Evolutionary conservation across 1,140 invertebrate species (phyloP), one percentile per base, ranked within the genome.

Genomic region (Pristionchus pacificus): DNA sequence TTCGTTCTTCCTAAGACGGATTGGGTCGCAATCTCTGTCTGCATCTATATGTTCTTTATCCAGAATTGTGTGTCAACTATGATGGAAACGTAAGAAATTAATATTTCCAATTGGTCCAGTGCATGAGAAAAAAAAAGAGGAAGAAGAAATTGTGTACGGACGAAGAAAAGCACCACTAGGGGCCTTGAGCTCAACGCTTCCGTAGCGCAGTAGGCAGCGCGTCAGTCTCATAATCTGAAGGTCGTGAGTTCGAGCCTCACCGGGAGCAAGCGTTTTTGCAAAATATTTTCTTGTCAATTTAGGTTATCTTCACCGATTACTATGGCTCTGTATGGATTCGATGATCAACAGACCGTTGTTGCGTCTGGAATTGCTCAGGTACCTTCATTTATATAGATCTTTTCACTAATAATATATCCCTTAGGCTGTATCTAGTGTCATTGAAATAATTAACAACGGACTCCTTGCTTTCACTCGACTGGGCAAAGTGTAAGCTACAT

Each of bases 201-300:
- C 66, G 66, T 92, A 89, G 91, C 91, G 90, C 91, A 92, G 91
- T 91, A 90, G 91, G 91, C 88, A 92, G 91, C 90, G 91, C 91
- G 91, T 91, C 90, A 92, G 91, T 92, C 91, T 92, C 91, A 92
- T 92, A 92, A 92, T 92, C 91, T 92, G 90, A 91, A 92, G 91
- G 91, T 92, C 91, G 91, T 92, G 91, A 49, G 38, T 49, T 49
- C 38, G 38, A 49, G 38, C 38, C 38, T 49, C 38, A 49, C 38
- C 38, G 38, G 38, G 38, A 49, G 38, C 38, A n/a, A n/a, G n/a
- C n/a, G n/a, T n/a, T n/a, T n/a, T n/a, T n/a, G n/a, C n/a, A n/a
- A n/a, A n/a, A n/a, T n/a, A n/a, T n/a, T n/a, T n/a, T n/a, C n/a
- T n/a, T n/a, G n/a, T 49, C 6, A 10, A 49, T 49, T 49, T 49